Evolutionary conservation across 2,797 vertebrate genomes (phyloP), one percentile per base, ranked within the genome.

Genomic region (Nannoperca australis): DNA sequence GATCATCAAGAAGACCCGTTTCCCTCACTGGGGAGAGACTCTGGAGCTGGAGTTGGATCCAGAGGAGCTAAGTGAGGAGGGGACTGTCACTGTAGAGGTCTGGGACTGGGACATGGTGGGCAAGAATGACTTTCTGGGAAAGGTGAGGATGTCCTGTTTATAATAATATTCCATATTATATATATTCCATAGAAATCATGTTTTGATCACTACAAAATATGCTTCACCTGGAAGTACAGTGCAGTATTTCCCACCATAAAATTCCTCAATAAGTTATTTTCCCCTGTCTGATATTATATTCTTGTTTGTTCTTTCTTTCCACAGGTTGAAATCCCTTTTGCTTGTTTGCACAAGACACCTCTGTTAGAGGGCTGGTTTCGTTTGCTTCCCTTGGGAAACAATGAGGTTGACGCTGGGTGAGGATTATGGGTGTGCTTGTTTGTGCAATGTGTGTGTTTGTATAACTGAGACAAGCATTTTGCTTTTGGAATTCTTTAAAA

Each of bases 61-160:
- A 5, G 83, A 75, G 0, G 91, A 95, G 18, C 85, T 95, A 5
- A 68, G 76, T 17, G 90, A 90, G 0, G 90, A 93, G 32, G 92
- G 91, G 0, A 81, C 72, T 3, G 88, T 97, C 80, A 94, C 89
- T 0, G 93, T 98, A 86, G 96, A 98, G 85, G 95, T 99, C 62
- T 99, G 97, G 97, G 97, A 97, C 91, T 97, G 97, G 97, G 97
- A 98, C 90, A 96, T 97, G 94, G 97, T 98, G 94, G 97, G 97
- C 86, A 99, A 97, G 91, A 98, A 98, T 1, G 96, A 98, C 92
- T 98, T 98, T 90, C 78, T 98, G 87, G 97, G 97, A 76, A 94
- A 94, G 96, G 97, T 97, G 89, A 94, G 90, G 44, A 67, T 36
- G 34, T 12, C 9, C 17, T 22, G 3, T 24, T 53, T 42, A 34